phyloP scores from a whole-genome alignment of 2,888 invertebrate genomes.

The Sclerodermus sp. region DNA sequence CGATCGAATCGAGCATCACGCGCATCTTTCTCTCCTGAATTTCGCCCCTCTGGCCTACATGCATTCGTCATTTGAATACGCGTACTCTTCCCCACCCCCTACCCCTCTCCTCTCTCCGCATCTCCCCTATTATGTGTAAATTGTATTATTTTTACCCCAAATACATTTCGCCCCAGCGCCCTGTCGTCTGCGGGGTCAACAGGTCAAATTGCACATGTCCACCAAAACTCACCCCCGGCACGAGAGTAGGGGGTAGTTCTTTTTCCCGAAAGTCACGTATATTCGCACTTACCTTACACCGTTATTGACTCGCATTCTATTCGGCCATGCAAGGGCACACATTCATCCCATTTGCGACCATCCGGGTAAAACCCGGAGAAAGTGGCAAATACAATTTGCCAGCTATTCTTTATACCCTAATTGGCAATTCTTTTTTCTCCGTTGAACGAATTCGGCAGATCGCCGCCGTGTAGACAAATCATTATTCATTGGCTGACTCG shows the following conservation, averaged over 20 bases:
- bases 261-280: slow-evolving; percentile 8
- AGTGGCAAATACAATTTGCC: too few relatives aligned
- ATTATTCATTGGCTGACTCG: too few relatives aligned
- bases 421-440: too few relatives aligned
- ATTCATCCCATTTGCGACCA: too few relatives aligned
- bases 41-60: slow-evolving; percentile 16
- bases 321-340: too few relatives aligned
- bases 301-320: too few relatives aligned
- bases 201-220: slow-evolving; percentile 57
- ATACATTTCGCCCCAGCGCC: slow-evolving; percentile 47
- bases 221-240: slow-evolving; percentile 7
- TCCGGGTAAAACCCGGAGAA: too few relatives aligned
- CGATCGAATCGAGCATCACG: too few relatives aligned
- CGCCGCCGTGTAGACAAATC: too few relatives aligned
- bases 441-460: too few relatives aligned
- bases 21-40: not conserved
- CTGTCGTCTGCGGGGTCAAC: slow-evolving; percentile 45
- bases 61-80: slow-evolving; percentile 48
- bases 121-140: slow-evolving; percentile 56
- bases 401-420: too few relatives aligned
- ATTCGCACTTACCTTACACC: slow-evolving; percentile 3
- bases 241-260: slow-evolving; percentile 5
- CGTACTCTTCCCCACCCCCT: slow-evolving; percentile 24
- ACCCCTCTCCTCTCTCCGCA: too few relatives aligned
- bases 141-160: slow-evolving; percentile 59